Base-by-base conservation (phyloP, 2,797 vertebrate species). In the Falco columbarius region DNA sequence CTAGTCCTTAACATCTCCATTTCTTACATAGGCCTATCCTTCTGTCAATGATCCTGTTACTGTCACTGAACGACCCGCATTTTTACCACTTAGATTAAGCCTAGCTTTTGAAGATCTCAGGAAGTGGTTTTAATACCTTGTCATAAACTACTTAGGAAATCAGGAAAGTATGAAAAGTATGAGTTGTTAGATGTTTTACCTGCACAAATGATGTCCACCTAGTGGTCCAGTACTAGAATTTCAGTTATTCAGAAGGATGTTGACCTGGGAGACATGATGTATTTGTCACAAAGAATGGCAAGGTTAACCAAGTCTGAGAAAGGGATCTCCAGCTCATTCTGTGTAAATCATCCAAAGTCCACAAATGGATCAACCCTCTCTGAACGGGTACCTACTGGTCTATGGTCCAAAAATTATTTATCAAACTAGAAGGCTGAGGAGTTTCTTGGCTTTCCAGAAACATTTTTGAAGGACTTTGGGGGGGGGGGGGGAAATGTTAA, bases 341-440 rank as follows among this genome's bases (percentile, higher is more conserved):
- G 8, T 21, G 8, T 11, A 56, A 61, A 32, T 83, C 30, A 59
- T 32, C 67, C 79, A 63, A 80, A 80, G 51, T 19, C 29, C 61
- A 44, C 23, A 82, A 91, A 51, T 0, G 0, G 61, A 71, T 51
- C 22, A 54, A 14, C 0, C 0, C 46, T 76, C 82, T 76, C 65
- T 0, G 0, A 59, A 74, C 5, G 20, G 30, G 16, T 26, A 32
- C n/a, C 14, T 49, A 30, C 29, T 89, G 38, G 42, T 58, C 34
- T 58, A 32, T 2, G 0, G 21, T 75, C 44, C 52, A 76, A 74
- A 91, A 36, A 22, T 40, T 32, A 10, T 73, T 61, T n/a, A 19
- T 27, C 7, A 4, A 72, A 91, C 58, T 7, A 80, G 68, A 91
- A 75, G 1, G 0, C 5, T 47, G 71, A 70, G 47, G 26, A 46